Conservation (phyloP, 2,888 invertebrate genomes). For the Chrysopilus asiliformis region DNA sequence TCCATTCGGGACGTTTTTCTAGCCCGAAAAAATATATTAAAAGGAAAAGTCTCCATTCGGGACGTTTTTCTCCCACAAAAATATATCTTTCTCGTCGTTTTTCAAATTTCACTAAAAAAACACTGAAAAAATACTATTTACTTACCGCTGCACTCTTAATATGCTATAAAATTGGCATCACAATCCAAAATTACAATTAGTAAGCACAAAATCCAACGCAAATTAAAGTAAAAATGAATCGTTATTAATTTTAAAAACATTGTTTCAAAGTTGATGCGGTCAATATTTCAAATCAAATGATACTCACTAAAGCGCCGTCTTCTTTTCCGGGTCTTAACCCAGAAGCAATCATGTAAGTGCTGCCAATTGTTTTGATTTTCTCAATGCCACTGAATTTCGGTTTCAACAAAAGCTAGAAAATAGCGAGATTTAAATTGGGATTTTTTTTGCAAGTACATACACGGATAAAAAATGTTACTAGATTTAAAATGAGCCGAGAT, state of each 20-base stretch:
- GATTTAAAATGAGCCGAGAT: too few species aligned
- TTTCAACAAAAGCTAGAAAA: constrained; percentile 62
- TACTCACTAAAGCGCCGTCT: constrained; percentile 50
- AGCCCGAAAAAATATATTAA: too few species aligned
- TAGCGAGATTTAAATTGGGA: constrained; percentile 1
- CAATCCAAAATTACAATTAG: neutral
- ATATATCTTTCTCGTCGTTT: too few species aligned
- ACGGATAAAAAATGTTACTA: too few species aligned
- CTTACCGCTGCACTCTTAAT: constrained; percentile 11
- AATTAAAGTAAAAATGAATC: neutral
- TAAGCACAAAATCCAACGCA: neutral
- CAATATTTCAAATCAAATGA: constrained; percentile 4
- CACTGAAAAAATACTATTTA: neutral
- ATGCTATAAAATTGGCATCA: constrained; percentile 2
- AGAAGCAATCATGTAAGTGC: constrained; percentile 96
- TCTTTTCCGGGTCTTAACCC: constrained; percentile 83
- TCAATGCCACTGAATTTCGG: constrained; percentile 93
- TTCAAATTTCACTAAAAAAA: too few species aligned
- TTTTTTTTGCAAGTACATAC: neutral
- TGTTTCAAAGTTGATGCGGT: constrained; percentile 4
- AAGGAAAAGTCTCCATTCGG: too few species aligned
- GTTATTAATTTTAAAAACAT: too few species aligned
- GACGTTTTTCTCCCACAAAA: too few species aligned
- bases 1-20: too few species aligned
- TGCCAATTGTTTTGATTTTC: constrained; percentile 97